Percentiles rank a stretch among this genome's conserved stretches.
Conservation (phyloP, 1,140 invertebrate genomes). For the Portunus trituberculatus region DNA sequence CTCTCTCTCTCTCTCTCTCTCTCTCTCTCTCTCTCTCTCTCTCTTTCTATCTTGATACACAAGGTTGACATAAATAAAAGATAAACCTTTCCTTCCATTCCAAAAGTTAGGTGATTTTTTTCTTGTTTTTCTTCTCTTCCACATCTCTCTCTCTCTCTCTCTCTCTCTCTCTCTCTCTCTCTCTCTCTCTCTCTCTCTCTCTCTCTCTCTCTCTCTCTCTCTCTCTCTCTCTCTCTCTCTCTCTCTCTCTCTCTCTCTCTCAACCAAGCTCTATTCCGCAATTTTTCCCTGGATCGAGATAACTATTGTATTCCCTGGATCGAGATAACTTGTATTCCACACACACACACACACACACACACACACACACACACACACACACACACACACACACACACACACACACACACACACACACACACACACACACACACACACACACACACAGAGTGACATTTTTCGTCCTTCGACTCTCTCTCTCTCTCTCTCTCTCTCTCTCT, state of each 20-base stretch:
- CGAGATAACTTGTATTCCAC: too few species aligned
- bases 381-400: too few species aligned
- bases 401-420: too few species aligned
- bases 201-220: slow-evolving; percentile 21
- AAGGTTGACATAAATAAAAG: too few species aligned
- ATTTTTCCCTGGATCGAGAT: too few species aligned
- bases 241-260: slow-evolving; percentile 10
- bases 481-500: not conserved
- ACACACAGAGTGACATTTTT: too few species aligned
- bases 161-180: not conserved
- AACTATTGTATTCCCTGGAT: too few species aligned
- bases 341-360: too few species aligned
- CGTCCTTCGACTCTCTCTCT: not conserved
- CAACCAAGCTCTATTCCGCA: too few species aligned
- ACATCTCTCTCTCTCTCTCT: slow-evolving; percentile 24
- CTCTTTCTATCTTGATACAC: not conserved
- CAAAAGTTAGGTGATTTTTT: not conserved
- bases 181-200: slow-evolving; percentile 5
- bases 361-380: too few species aligned
- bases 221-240: not conserved
- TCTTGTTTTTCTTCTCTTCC: slow-evolving; percentile 1
- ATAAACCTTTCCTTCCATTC: too few species aligned
- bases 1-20: slow-evolving; percentile 1
- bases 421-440: too few species aligned
- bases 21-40: slow-evolving; percentile 22